These are phyloP conservation scores for Pygocentrus nattereri DNA, from an alignment of 2,797 vertebrate genomes.

Conservation along the genomic window DNA sequence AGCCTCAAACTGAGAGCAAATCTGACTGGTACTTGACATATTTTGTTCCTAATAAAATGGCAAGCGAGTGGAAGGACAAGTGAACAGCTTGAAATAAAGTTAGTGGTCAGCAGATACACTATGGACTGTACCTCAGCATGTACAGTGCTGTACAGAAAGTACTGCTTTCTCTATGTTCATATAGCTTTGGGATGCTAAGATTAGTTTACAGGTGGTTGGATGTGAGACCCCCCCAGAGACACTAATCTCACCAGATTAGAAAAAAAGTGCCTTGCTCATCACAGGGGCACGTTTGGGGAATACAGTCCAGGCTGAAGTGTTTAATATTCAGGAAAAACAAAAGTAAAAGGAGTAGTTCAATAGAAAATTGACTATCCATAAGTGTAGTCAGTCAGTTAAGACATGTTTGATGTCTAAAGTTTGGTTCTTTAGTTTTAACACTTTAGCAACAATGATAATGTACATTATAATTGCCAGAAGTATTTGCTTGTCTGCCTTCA, in stretches of 20 bases:
- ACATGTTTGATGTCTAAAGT: neutral
- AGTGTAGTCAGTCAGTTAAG: neutral
- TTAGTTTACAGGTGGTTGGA: slow-evolving; percentile 4
- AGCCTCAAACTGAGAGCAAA: no score
- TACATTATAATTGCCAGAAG: no score
- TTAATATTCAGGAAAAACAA: neutral
- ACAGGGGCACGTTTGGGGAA: neutral
- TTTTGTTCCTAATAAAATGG: no score
- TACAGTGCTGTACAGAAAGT: no score
- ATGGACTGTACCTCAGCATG: neutral
- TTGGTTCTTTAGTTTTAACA: no score
- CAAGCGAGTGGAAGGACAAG: no score
- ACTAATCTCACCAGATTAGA: slow-evolving; percentile 15
- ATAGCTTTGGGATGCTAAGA: neutral
- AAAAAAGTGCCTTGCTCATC: neutral
- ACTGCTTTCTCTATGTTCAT: neutral
- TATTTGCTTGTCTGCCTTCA: no score
- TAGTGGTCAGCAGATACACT: no score
- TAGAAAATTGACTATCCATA: neutral
- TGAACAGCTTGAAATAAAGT: no score
- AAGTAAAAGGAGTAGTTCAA: neutral
- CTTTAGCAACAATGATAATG: no score
- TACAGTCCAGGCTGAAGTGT: no score
- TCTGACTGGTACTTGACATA: no score
- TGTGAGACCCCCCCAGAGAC: neutral